These are phyloP conservation scores for Margarornis squamiger DNA, from an alignment of 2,797 vertebrate genomes.

Conservation along the genomic window DNA sequence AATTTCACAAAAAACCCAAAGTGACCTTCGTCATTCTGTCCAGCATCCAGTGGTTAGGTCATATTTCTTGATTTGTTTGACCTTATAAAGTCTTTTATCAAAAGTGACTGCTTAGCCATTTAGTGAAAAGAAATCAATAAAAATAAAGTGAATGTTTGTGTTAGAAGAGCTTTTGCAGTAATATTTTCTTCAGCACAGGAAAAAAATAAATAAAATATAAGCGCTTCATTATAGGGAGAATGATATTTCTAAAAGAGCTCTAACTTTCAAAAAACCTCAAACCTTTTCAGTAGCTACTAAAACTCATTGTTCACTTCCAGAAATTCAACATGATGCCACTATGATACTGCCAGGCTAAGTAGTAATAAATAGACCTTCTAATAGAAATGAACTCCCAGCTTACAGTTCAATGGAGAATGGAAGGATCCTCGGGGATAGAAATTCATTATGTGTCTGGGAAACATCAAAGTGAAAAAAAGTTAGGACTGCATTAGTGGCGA, in stretches of 20 bases:
- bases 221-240: neutral
- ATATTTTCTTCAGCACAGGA: neutral
- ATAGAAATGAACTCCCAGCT: neutral
- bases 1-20: neutral
- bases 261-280: neutral
- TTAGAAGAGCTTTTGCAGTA: conserved; percentile 8
- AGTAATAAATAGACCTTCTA: neutral
- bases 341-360: neutral
- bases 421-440: neutral
- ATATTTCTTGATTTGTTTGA: conserved; percentile 37
- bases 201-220: neutral
- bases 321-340: neutral
- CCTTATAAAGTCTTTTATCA: conserved; percentile 18
- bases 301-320: neutral
- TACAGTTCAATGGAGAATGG: neutral
- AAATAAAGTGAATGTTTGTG: conserved; percentile 14
- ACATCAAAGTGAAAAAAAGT: neutral
- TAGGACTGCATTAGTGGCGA: neutral
- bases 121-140: conserved; percentile 58
- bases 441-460: neutral
- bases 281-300: neutral
- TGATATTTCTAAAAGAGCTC: neutral
- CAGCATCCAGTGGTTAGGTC: neutral
- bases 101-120: conserved; percentile 10
- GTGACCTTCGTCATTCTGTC: neutral